These are phyloP conservation scores for Cheilosia impressa DNA, from an alignment of 2,888 invertebrate genomes.

Conservation along the genomic window DNA sequence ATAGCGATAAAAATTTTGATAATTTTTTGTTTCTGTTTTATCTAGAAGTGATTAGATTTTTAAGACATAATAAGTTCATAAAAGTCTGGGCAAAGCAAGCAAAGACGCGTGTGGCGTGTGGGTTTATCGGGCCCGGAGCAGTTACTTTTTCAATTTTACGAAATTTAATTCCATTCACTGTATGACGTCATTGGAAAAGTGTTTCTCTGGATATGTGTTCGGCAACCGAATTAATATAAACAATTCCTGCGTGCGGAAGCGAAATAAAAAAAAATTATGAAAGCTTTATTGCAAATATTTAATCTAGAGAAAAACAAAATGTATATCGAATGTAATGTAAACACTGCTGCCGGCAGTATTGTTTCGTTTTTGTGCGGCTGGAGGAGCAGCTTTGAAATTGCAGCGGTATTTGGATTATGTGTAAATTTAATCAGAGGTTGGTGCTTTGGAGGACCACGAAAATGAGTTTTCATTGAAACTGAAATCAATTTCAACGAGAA, in stretches of 20 bases:
- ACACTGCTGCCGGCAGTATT: conserved; percentile 5
- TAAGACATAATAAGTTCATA: conserved; percentile 30
- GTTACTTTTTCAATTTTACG: neutral
- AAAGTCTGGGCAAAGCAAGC: conserved; percentile 1
- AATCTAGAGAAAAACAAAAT: conserved; percentile 3
- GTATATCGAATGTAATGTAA: conserved; percentile 14
- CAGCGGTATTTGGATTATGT: neutral
- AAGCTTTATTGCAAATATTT: conserved; percentile 32
- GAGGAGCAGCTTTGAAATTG: neutral
- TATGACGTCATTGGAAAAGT: conserved; percentile 8
- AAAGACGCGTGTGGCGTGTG: neutral
- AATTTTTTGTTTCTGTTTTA: conserved; percentile 20
- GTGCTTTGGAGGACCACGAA: too few species aligned
- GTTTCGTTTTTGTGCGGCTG: neutral
- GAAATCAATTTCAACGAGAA: too few species aligned
- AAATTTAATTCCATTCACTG: neutral
- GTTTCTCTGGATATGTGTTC: neutral
- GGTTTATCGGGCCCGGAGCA: neutral
- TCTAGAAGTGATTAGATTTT: conserved; percentile 33
- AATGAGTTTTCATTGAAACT: too few species aligned
- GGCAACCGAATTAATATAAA: conserved; percentile 16
- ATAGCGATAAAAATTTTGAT: conserved; percentile 42
- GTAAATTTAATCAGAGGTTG: too few species aligned
- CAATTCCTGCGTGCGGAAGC: conserved; percentile 9
- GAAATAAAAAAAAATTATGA: neutral